Evolutionary conservation across 2,113 vertebrate species (phyloP), one percentile per base, ranked within the genome.

Genomic region (Henicopernis longicauda): DNA sequence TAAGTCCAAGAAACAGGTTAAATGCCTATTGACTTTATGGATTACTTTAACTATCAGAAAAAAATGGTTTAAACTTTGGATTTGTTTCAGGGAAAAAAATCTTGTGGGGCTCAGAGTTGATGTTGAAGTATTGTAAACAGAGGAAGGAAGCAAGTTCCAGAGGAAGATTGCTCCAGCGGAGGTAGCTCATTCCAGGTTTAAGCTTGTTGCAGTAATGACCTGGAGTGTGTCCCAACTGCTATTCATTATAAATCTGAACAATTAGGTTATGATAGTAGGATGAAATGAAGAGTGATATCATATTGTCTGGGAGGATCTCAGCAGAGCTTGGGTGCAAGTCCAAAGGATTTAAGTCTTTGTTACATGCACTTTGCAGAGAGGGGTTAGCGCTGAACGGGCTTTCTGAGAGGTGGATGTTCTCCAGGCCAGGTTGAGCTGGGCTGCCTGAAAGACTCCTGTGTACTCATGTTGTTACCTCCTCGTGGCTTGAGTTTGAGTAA

Each of bases 361-460:
- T 29, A 9, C 0, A 1, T 58, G 65, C 0, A 1, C 16, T 67
- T 63, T 93, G 69, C 16, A 71, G 63, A 25, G 74, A 38, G 54
- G 25, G 13, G 3, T 1, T 8, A 36, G 27, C 0, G 3, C 40
- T 61, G 63, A 36, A 16, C 0, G 0, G 15, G 11, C 31, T 72
- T 74, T 62, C 47, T 12, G 54, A 36, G 49, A 36, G 17, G 10
- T 45, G 22, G 7, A 3, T 76, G 27, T 42, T 72, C 3, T 40
- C 11, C 32, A 61, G 69, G 32, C 44, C 58, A 40, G 34, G 25
- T 10, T 63, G 45, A 61, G 10, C 44, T n/a, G 52, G 36, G 70
- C 36, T 45, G 4, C 27, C 27, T 69, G 40, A 58, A 44, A 49
- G 59, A 20, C 18, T 63, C 20, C 19, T 16, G 8, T 9, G 6